These are phyloP conservation scores for Ahaetulla prasina DNA, from an alignment of 2,113 vertebrate genomes.

Conservation along the genomic window DNA sequence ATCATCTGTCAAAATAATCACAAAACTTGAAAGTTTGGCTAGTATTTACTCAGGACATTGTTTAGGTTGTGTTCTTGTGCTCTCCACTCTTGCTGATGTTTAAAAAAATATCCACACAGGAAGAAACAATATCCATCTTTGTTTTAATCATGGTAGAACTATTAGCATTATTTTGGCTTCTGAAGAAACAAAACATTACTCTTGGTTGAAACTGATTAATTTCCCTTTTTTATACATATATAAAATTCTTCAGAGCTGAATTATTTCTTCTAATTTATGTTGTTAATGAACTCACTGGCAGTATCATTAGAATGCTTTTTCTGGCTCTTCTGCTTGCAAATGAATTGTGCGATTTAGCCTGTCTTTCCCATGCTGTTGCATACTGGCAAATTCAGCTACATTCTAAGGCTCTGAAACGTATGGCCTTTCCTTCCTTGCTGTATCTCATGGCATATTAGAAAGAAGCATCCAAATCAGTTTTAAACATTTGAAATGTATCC, in stretches of 20 bases:
- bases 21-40: not conserved
- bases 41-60: not conserved
- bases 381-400: not conserved
- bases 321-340: not conserved
- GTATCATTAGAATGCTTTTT: not conserved
- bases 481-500: not conserved
- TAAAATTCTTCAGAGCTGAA: not conserved
- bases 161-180: not conserved
- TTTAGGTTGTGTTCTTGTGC: not conserved
- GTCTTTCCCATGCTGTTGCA: not conserved
- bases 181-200: not conserved
- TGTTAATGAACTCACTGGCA: not conserved
- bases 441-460: not conserved
- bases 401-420: not conserved
- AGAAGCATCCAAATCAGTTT: not conserved
- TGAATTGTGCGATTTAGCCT: not conserved
- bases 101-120: not conserved
- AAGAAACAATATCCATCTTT: not conserved
- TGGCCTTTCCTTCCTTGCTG: not conserved
- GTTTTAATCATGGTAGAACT: not conserved
- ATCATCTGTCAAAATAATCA: not conserved
- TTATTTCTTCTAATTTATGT: not conserved
- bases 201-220: not conserved
- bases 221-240: not conserved
- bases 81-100: not conserved